A percentile compares a stretch with the other conserved stretches of the same genome.
These are phyloP conservation scores for Acrossocheilus fasciatus DNA, from an alignment of 2,797 vertebrate genomes.

Conservation along the genomic window DNA sequence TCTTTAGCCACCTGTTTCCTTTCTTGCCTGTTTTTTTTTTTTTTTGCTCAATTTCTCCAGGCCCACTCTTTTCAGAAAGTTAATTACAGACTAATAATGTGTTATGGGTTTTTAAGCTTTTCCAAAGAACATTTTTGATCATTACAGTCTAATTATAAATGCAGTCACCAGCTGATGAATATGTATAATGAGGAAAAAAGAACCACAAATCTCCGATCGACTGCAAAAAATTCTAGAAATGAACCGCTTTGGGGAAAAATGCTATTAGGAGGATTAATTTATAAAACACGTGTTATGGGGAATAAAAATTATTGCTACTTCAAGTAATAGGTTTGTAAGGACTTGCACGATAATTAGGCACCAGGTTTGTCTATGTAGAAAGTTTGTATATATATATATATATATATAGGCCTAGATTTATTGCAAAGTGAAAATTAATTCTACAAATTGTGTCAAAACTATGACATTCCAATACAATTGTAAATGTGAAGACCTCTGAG, in stretches of 20 bases:
- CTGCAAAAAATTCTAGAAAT: constrained; percentile 26
- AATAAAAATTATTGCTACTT: neutral
- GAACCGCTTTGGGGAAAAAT: neutral
- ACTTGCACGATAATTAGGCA: neutral
- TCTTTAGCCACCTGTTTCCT: constrained; percentile 40
- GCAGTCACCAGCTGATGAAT: constrained; percentile 60
- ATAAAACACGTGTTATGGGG: neutral
- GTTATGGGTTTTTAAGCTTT: constrained; percentile 67
- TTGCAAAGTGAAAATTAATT: neutral
- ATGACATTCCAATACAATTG: neutral
- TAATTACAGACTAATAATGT: constrained; percentile 70
- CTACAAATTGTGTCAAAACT: neutral
- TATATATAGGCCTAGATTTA: no score
- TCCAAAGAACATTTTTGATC: constrained; percentile 64
- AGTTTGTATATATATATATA: no score
- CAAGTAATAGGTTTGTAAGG: neutral
- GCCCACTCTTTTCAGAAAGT: constrained; percentile 56
- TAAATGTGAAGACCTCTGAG: neutral
- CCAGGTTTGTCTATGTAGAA: neutral
- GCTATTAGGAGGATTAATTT: constrained; percentile 24
- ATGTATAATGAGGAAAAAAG: constrained; percentile 54
- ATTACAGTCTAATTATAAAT: constrained; percentile 68
- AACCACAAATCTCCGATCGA: constrained; percentile 42
- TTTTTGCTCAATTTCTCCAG: constrained; percentile 55
- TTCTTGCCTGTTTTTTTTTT: constrained; percentile 23